Evolutionary conservation across 2,888 invertebrate species (phyloP).

Genomic region (Diarsia dahlii): DNA sequence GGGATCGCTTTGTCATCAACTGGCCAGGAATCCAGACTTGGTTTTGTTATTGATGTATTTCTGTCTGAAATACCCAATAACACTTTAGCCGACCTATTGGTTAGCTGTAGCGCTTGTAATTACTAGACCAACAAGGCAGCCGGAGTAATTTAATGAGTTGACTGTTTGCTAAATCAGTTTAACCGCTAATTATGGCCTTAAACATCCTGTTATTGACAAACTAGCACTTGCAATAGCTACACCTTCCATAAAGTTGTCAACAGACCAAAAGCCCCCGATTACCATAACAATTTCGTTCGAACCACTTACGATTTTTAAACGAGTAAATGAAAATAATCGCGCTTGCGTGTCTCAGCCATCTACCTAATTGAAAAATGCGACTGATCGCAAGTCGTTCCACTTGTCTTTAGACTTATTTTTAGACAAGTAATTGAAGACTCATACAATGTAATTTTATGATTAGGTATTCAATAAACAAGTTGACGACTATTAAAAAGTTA

Average conservation of each 20-base stretch:
- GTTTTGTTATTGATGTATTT: too few species aligned
- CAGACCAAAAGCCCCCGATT: constrained; percentile 31
- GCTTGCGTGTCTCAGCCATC: constrained; percentile 39
- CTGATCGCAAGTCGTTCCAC: constrained; percentile 18
- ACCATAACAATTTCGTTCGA: constrained; percentile 31
- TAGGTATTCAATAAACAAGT: constrained; percentile 55
- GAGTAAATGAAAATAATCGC: constrained; percentile 50
- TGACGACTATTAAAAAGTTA: constrained; percentile 49
- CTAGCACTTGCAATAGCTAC: too few species aligned
- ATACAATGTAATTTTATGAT: constrained; percentile 58
- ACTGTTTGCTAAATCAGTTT: not conserved
- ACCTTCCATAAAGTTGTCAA: constrained; percentile 19
- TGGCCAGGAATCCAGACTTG: too few species aligned
- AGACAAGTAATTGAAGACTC: constrained; percentile 46
- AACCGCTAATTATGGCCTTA: not conserved
- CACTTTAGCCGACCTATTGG: not conserved
- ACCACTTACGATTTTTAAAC: constrained; percentile 41
- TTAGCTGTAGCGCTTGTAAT: not conserved
- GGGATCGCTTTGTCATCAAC: too few species aligned
- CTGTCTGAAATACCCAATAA: too few species aligned
- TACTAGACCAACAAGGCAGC: not conserved
- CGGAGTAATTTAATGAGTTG: too few species aligned
- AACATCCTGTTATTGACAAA: not conserved
- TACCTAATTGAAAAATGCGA: constrained; percentile 39
- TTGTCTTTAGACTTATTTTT: constrained; percentile 36